Percentiles rank a stretch among this genome's conserved stretches.
These are phyloP conservation scores for Hestina assimilis DNA, from an alignment of 1,140 invertebrate genomes.

Conservation along the genomic window DNA sequence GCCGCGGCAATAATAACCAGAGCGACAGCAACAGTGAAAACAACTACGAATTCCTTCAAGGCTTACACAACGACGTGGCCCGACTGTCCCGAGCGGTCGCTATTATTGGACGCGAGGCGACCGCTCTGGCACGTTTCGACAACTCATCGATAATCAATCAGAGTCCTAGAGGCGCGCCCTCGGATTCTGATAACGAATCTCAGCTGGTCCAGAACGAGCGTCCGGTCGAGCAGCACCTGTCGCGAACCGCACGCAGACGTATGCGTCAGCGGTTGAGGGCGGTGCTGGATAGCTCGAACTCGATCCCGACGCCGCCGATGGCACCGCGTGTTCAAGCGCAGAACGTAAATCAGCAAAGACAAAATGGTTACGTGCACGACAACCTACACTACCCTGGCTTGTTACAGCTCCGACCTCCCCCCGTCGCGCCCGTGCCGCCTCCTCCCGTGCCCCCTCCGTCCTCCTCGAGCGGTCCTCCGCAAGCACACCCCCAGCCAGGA, in stretches of 20 bases:
- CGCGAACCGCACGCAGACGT: constrained; percentile 56
- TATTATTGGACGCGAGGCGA: constrained; percentile 46
- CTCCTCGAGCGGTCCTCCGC: constrained; percentile 32
- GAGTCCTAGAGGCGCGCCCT: not conserved
- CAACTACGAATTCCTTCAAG: constrained; percentile 46
- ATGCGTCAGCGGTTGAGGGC: constrained; percentile 50
- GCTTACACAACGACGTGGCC: constrained; percentile 51
- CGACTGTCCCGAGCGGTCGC: constrained; percentile 52
- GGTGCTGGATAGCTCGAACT: constrained; percentile 34
- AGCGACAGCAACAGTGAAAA: constrained; percentile 16
- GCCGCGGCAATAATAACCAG: constrained; percentile 41
- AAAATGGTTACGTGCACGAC: not conserved
- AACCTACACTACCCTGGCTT: too few species aligned
- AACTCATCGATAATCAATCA: constrained; percentile 7
- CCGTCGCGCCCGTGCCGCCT: not conserved
- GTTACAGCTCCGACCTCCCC: too few species aligned
- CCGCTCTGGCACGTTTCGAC: constrained; percentile 39
- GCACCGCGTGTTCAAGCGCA: too few species aligned
- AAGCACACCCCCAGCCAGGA: constrained; percentile 31
- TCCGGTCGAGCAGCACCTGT: constrained; percentile 25
- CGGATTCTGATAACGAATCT: constrained; percentile 16
- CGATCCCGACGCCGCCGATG: constrained; percentile 11
- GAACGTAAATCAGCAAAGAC: not conserved
- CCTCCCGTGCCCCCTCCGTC: constrained; percentile 24
- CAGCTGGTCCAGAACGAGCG: constrained; percentile 11